These are phyloP conservation scores for Channallabes apus DNA, from an alignment of 2,797 vertebrate species.

Conservation along the genomic window DNA sequence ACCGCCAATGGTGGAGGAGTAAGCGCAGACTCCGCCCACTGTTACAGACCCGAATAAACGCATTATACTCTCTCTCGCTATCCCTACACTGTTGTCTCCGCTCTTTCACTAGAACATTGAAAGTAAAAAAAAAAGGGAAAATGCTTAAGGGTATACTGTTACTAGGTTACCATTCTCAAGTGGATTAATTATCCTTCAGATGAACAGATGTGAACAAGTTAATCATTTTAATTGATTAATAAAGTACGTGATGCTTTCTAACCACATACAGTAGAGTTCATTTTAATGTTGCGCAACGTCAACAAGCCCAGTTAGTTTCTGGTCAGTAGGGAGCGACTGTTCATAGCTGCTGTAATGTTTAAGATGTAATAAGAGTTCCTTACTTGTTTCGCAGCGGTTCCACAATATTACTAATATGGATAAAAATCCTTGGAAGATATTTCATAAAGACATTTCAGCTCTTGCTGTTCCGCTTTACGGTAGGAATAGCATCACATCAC, in stretches of 20 bases:
- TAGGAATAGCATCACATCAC: background rate
- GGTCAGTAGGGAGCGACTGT: background rate
- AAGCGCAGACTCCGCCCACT: slow-evolving; percentile 38
- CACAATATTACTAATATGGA: background rate
- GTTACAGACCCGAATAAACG: slow-evolving; percentile 49
- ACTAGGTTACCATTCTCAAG: background rate
- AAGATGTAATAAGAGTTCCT: too few relatives aligned
- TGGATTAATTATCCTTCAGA: background rate
- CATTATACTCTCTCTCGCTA: slow-evolving; percentile 12
- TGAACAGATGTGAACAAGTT: background rate
- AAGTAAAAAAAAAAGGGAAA: background rate
- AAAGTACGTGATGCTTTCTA: background rate
- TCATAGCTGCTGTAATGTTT: background rate
- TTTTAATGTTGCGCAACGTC: background rate
- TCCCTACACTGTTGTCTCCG: slow-evolving; percentile 17
- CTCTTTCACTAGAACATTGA: background rate
- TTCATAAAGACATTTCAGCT: background rate
- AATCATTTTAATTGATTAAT: background rate
- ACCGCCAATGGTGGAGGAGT: slow-evolving; percentile 83
- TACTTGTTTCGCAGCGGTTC: background rate
- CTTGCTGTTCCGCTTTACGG: background rate
- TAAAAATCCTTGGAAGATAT: background rate
- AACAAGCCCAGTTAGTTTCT: background rate
- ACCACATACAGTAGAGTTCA: background rate
- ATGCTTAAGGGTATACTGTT: background rate